Evolutionary conservation across 2,113 vertebrate species (phyloP).

Genomic region (Stegostoma tigrinum): DNA sequence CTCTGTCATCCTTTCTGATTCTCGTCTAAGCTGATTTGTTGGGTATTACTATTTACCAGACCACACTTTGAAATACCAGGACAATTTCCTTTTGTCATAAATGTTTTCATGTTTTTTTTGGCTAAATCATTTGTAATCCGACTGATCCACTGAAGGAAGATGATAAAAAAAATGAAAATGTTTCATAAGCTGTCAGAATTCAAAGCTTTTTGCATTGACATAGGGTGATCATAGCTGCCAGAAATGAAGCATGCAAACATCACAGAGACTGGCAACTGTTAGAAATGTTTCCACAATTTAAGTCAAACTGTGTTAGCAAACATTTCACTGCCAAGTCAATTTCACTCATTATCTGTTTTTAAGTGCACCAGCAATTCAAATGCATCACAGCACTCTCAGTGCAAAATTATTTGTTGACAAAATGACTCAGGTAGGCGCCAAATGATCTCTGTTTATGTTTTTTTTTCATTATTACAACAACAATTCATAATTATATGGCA

Average conservation of each 20-base stretch:
- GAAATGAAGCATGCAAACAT: background rate
- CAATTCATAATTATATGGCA: background rate
- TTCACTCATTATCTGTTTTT: background rate
- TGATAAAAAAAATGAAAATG: background rate
- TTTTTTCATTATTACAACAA: background rate
- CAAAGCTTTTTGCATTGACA: background rate
- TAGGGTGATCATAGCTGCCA: background rate
- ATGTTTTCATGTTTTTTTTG: background rate
- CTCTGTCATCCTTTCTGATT: background rate
- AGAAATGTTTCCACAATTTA: background rate
- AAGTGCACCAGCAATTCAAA: background rate
- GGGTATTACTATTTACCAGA: conserved; percentile 17
- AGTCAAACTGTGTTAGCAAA: conserved; percentile 11
- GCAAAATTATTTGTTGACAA: background rate
- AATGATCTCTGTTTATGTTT: background rate
- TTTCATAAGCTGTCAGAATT: conserved; percentile 13
- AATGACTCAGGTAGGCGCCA: background rate
- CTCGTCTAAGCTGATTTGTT: conserved; percentile 17
- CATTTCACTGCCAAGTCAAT: background rate
- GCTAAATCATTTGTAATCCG: conserved; percentile 8
- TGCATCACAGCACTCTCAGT: background rate
- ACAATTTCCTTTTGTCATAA: background rate
- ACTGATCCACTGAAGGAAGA: background rate
- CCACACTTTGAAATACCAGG: conserved; percentile 18
- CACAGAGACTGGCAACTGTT: background rate